Evolutionary conservation across 2,888 invertebrate genomes (phyloP), one percentile per base, ranked within the genome.

Genomic region (Melanargia galathea): DNA sequence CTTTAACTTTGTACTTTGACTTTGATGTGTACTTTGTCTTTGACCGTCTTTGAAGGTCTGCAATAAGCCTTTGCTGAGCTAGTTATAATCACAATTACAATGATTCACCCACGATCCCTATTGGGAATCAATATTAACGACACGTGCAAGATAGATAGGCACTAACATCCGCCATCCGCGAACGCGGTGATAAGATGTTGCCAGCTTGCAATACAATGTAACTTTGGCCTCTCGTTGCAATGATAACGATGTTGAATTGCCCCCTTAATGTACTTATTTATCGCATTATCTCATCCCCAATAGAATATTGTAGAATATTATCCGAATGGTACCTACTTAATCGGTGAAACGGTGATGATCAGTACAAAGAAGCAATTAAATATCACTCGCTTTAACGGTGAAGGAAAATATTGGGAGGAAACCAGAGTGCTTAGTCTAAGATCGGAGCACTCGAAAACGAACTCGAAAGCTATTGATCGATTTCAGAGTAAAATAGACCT

Each of bases 101-200:
- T 54, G 54, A 54, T 54, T 54, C 54, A 54, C n/a, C 24, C 24
- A 20, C 33, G n/a, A 35, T 16, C 8, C 30, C 30, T 30, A 51
- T 54, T 40, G n/a, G 54, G n/a, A 38, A 58, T 58, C 46, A 48
- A 48, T 48, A 20, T 7, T 55, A 45, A 24, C 11, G 18, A 58
- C 58, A 58, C 58, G 58, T 58, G 58, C 58, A 58, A 58, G 58
- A 48, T 58, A n/a, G n/a, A n/a, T n/a, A n/a, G n/a, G n/a, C n/a
- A n/a, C n/a, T n/a, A n/a, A 58, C 8, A 16, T 6, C 20, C 13
- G 43, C 35, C 38, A 58, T 58, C 58, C 58, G 58, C 35, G 16
- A 58, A 13, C 48, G 30, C n/a, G 16, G 30, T 8, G 46, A 58
- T 58, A 58, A 58, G 24, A 35, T 22, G 22, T 58, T 35, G 58